Base-by-base conservation (phyloP, 2,797 vertebrate species). In the Tarsius wallacei region DNA sequence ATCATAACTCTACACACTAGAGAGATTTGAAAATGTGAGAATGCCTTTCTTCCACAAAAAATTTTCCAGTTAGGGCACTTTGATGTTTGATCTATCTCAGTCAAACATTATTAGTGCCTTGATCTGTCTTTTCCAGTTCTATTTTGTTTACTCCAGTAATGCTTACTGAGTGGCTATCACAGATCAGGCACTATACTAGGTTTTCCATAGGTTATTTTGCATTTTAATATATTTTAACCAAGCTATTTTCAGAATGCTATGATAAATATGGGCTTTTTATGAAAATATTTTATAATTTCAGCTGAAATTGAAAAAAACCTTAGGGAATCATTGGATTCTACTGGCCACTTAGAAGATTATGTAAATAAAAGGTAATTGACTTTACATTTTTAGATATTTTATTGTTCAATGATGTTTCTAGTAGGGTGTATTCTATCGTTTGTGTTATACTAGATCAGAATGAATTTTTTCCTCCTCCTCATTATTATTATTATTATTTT, bases 281-380 rank as follows among this genome's bases (percentile, higher is more conserved):
- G 12, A 93, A 94, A 94, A 90, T 87, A 28, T 96, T 97, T 91
- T 95, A 42, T 91, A 49, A 91, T 97, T 97, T 91, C 96, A 97
- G 94, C 53, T 95, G 80, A 78, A 87, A 73, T 42, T 55, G 73
- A 51, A 87, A 91, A 73, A 51, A 77, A 36, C 11, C 0, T 21
- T 68, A 36, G 26, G 10, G 77, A 90, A 89, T 77, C 57, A 76
- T 31, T 77, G 81, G 55, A 95, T 53, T 68, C 93, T 47, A 5
- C 64, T 85, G 87, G 22, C 61, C 7, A 49, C 63, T 93, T 83
- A 70, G 47, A 94, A 95, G 83, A 93, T 87, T 47, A 68, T 80
- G 19, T 71, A 66, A 82, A 64, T 87, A 26, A 87, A 53, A 94
- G 96, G 94, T 98, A 96, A 95, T 61, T 66, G 64, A 76, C 61